These are phyloP conservation scores for Bedellia somnulentella DNA, from an alignment of 2,888 invertebrate species.

Conservation along the genomic window DNA sequence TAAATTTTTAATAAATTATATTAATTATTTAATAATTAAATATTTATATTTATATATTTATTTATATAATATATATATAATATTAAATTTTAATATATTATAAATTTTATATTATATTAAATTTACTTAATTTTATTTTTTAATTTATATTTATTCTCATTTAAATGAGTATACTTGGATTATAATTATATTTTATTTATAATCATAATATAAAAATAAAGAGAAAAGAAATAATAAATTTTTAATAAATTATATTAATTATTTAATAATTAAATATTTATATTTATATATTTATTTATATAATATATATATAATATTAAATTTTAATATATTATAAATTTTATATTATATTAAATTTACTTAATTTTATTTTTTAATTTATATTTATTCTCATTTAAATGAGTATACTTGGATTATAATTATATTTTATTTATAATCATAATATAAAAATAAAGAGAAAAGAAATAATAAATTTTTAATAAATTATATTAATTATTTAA, in stretches of 20 bases:
- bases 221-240: conserved; percentile 10
- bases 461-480: conserved; percentile 1
- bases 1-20: too few species aligned
- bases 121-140: too few species aligned
- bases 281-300: too few species aligned
- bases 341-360: conserved; percentile 7
- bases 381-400: conserved; percentile 3
- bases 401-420: neutral
- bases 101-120: too few species aligned
- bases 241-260: conserved; percentile 13
- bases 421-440: conserved; percentile 1
- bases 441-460: neutral
- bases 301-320: too few species aligned
- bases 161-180: too few species aligned
- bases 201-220: too few species aligned
- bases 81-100: conserved; percentile 7
- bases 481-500: too few species aligned
- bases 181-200: too few species aligned
- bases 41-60: conserved; percentile 9
- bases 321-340: conserved; percentile 6
- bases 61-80: conserved; percentile 7
- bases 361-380: conserved; percentile 4
- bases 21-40: too few species aligned
- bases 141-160: too few species aligned
- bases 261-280: too few species aligned